Evolutionary conservation across 2,113 vertebrate genomes (phyloP), one percentile per base, ranked within the genome.

Genomic region (Aptenodytes forsteri): DNA sequence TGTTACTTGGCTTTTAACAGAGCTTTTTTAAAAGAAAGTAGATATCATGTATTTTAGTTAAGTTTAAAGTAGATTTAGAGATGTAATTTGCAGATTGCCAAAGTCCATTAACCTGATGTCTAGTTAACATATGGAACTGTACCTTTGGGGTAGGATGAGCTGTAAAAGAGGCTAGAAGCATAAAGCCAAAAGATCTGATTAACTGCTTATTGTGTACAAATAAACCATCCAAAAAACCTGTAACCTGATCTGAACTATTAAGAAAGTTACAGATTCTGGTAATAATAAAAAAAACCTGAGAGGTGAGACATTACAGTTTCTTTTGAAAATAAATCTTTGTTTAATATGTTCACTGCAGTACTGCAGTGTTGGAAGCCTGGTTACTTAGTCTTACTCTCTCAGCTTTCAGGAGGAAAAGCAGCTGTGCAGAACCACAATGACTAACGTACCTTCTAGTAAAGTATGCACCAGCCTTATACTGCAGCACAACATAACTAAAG

Each of bases 81-180:
- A 34, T 81, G 69, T 50, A 95, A 94, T 97, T 96, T 97, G 84
- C 87, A 96, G 83, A 82, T 95, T 97, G 94, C 70, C 81, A 38
- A 66, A 96, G 89, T 30, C 58, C 83, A 97, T 97, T 94, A 95
- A 93, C 36, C 61, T 96, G 80, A 90, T 88, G 66, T 44, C 76
- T 67, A 40, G 55, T 83, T 97, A 97, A 89, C 88, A 52, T 47
- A 80, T 42, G 52, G 56, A 91, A 93, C 83, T 91, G 55, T 13
- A 87, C 70, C 46, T 95, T 21, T 76, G 84, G 78, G 87, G 56
- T 81, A 92, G 70, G 84, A 89, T 54, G 73, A 90, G 59, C 55
- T 16, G 13, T 38, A 78, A 86, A 66, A 92, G 49, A 54, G 22
- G n/a, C n/a, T 58, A 54, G 49, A 85, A 91, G 47, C n/a, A 50